Percentiles rank a stretch among this genome's conserved stretches.
These are phyloP conservation scores for Hedychridium roseum DNA, from an alignment of 2,888 invertebrate genomes.

Conservation along the genomic window DNA sequence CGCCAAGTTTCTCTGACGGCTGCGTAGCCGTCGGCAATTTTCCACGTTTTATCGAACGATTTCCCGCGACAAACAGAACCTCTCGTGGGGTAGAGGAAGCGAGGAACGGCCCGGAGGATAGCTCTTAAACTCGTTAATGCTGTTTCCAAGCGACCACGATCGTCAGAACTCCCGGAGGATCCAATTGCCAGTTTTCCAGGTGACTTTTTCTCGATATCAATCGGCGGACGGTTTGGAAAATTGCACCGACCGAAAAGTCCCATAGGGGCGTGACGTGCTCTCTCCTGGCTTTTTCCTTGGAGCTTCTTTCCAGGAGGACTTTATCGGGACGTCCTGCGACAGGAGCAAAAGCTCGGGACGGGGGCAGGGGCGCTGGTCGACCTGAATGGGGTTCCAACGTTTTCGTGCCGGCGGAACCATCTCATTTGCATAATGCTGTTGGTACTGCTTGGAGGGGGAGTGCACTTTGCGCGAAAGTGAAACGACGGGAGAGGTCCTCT, in stretches of 20 bases:
- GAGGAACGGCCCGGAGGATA: too few relatives aligned
- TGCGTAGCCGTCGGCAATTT: neutral
- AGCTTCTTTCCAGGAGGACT: conserved; percentile 13
- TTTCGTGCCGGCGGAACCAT: conserved; percentile 46
- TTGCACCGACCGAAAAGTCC: too few relatives aligned
- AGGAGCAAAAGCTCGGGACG: conserved; percentile 32
- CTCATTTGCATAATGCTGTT: conserved; percentile 58
- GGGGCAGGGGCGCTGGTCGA: conserved; percentile 21
- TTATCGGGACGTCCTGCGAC: conserved; percentile 28
- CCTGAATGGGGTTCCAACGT: conserved; percentile 38
- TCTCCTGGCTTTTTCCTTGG: neutral
- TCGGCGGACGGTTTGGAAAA: too few relatives aligned
- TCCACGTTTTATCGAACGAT: too few relatives aligned
- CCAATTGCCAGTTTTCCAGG: too few relatives aligned
- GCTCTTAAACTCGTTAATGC: too few relatives aligned
- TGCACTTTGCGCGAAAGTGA: conserved; percentile 43
- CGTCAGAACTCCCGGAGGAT: too few relatives aligned
- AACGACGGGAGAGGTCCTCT: conserved; percentile 27
- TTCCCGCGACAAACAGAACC: too few relatives aligned
- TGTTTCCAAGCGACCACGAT: too few relatives aligned
- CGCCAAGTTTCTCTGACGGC: neutral
- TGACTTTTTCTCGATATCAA: too few relatives aligned
- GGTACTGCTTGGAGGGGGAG: conserved; percentile 42
- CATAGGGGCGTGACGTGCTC: too few relatives aligned
- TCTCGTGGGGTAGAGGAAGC: too few relatives aligned